Conservation (phyloP, 2,888 invertebrate species). For the Noctua fimbriata region DNA sequence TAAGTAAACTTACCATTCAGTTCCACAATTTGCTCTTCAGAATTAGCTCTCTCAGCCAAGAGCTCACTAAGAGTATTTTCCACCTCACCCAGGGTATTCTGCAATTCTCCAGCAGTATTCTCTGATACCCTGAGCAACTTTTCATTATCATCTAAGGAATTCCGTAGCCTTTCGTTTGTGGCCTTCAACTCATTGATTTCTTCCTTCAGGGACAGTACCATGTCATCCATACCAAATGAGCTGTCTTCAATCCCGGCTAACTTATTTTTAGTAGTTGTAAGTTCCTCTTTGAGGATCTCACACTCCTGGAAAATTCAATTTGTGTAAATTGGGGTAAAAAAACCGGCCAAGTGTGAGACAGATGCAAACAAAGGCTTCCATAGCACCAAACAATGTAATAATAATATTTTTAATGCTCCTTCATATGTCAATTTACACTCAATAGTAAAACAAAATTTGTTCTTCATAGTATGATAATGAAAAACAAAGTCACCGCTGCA, state of each 20-base stretch:
- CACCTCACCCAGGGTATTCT: slow-evolving; percentile 93
- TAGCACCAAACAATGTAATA: too few relatives aligned
- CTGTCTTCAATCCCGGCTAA: slow-evolving; percentile 92
- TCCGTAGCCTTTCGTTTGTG: slow-evolving; percentile 92
- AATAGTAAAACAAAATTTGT: not conserved
- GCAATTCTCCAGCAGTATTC: slow-evolving; percentile 95
- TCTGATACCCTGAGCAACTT: slow-evolving; percentile 92
- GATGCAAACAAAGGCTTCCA: too few relatives aligned
- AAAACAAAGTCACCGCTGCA: too few relatives aligned
- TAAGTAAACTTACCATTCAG: slow-evolving; percentile 80
- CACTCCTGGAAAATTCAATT: slow-evolving; percentile 89
- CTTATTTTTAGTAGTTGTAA: slow-evolving; percentile 90
- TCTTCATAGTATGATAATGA: too few relatives aligned
- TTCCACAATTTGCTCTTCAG: slow-evolving; percentile 88
- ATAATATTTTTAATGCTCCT: not conserved
- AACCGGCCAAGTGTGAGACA: too few relatives aligned
- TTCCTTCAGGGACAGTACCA: slow-evolving; percentile 92
- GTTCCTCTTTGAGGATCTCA: slow-evolving; percentile 91
- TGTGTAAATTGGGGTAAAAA: not conserved
- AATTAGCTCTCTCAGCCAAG: slow-evolving; percentile 84
- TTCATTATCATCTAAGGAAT: slow-evolving; percentile 91
- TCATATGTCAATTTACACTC: too few relatives aligned
- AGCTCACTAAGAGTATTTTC: slow-evolving; percentile 93
- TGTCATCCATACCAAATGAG: slow-evolving; percentile 93
- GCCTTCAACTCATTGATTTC: slow-evolving; percentile 90